Conservation (phyloP, 2,888 invertebrate species). For the Lasioglossum vierecki region DNA sequence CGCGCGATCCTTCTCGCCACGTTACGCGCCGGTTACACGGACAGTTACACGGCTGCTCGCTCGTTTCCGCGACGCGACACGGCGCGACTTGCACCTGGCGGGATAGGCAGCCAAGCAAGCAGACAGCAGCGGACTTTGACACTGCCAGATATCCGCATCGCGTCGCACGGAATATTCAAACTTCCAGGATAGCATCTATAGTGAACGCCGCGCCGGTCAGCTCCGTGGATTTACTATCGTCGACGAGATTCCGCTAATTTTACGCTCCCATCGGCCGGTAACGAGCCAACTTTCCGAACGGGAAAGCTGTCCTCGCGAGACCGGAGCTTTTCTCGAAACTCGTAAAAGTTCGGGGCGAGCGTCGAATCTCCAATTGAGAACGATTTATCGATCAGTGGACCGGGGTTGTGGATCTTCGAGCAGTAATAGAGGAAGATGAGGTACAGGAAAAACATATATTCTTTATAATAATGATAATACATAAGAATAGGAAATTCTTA, state of each 20-base stretch:
- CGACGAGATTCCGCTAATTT: conserved; percentile 68
- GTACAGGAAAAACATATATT: background rate
- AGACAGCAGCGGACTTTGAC: background rate
- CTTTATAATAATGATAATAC: background rate
- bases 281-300: conserved; percentile 46
- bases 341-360: conserved; percentile 25
- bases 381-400: conserved; percentile 18
- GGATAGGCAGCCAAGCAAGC: background rate
- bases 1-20: conserved; percentile 25
- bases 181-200: background rate
- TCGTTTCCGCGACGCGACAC: conserved; percentile 2
- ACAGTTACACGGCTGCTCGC: conserved; percentile 24
- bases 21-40: conserved; percentile 34
- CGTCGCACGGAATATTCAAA: background rate
- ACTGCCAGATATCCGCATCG: background rate
- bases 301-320: conserved; percentile 47
- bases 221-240: conserved; percentile 69
- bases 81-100: conserved; percentile 21
- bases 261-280: conserved; percentile 56
- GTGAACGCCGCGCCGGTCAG: conserved; percentile 48
- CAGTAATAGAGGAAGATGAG: background rate
- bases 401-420: background rate
- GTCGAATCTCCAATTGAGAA: background rate
- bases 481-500: too few relatives aligned
- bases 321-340: conserved; percentile 26